These are phyloP conservation scores for Peromyscus aztecus DNA, from an alignment of 2,797 vertebrate species.

Conservation along the genomic window DNA sequence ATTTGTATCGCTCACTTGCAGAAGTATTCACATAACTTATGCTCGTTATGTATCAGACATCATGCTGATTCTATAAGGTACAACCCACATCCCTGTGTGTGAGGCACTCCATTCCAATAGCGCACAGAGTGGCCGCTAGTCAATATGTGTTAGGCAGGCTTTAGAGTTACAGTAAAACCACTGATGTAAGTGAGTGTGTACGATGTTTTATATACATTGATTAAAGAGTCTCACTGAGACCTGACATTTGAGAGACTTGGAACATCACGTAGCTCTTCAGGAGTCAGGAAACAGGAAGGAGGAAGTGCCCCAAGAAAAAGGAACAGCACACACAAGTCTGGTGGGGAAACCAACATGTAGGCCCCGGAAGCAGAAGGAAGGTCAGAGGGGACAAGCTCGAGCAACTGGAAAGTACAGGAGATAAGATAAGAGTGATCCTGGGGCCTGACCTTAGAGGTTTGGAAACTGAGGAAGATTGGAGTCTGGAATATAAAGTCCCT, in stretches of 20 bases:
- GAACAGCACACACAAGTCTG: neutral
- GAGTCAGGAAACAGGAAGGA: fast-evolving
- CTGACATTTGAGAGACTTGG: neutral
- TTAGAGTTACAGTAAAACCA: neutral
- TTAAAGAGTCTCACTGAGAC: neutral
- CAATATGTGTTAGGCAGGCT: neutral
- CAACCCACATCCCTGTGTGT: neutral
- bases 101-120: neutral
- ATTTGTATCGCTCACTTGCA: neutral
- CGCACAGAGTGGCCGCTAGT: neutral
- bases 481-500: neutral
- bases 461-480: neutral
- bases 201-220: neutral
- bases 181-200: neutral
- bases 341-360: neutral
- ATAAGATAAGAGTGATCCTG: neutral
- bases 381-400: neutral
- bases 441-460: neutral
- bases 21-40: neutral
- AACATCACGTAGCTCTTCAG: neutral
- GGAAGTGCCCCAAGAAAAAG: neutral
- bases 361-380: neutral
- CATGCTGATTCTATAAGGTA: neutral
- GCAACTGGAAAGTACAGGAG: neutral
- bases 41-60: neutral